Base-by-base conservation (phyloP, 2,888 invertebrate species). In the Apamea monoglypha region DNA sequence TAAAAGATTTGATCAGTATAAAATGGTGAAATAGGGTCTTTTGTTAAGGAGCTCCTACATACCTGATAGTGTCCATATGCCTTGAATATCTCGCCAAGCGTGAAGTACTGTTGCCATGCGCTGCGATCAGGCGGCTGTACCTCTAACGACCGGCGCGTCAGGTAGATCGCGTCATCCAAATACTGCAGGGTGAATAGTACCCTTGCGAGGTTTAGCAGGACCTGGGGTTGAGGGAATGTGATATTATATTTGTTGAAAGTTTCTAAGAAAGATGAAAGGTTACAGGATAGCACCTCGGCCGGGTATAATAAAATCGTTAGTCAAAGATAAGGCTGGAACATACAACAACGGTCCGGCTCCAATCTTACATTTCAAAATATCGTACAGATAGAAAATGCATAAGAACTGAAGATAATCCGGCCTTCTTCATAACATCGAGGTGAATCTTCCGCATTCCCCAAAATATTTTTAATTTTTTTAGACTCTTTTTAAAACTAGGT, bases 91-190 rank as follows among this genome's bases (percentile, higher is more conserved):
- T 99, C 99, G 12, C 99, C 99, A 76, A 99, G 97, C 12, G 99
- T 99, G 94, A 99, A 98, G 96, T 99, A 98, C 95, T 99, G 99
- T 92, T 98, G 98, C 99, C 99, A 99, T 4, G 98, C 98, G 92
- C 98, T 98, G 92, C 98, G 98, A 92, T 98, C 98, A 0, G 98
- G 98, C 50, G 98, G 98, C 93, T 98, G 98, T 80, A 98, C 98
- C 91, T 98, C 98, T 64, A 99, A 97, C 25, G 99, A 99, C 75
- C 98, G 97, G 89, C 98, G 97, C 74, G 99, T 98, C 91, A 99
- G 97, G 92, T 98, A 98, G 89, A 99, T 98, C 66, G 99, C 99
- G 95, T 99, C 99, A 94, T 99, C 99, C 87, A 99, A 96, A 95
- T 99, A 99, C 93, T 99, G 98, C 80, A 99, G 97, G 87, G 98